Evolutionary conservation across 64 coral and sea anemone genomes (phyloP).

Genomic region (Montipora capricornis): DNA sequence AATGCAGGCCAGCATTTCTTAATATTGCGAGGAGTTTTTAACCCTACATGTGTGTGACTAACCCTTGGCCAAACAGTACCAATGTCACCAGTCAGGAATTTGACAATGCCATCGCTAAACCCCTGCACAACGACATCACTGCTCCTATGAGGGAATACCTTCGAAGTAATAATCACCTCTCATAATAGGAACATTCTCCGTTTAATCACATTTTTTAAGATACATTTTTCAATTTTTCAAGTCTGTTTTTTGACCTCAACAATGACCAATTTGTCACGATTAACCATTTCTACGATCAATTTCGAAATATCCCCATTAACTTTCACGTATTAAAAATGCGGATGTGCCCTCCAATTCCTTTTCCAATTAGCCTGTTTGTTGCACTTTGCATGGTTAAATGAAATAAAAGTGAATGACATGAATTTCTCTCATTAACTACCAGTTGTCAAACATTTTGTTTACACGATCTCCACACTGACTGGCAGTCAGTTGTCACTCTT

Average conservation of each 20-base stretch:
- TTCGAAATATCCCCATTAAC: no score
- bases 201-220: background rate
- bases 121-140: background rate
- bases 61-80: slow-evolving; percentile 5
- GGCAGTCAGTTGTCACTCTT: no score
- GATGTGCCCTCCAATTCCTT: no score
- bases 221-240: background rate
- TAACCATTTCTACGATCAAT: no score
- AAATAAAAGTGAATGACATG: no score
- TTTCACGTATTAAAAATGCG: no score
- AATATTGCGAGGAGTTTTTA: no score
- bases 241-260: background rate
- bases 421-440: background rate
- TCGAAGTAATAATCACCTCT: slow-evolving; percentile 3
- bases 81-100: background rate
- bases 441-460: background rate
- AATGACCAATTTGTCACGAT: no score
- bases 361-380: no score
- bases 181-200: background rate
- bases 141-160: slow-evolving; percentile 12
- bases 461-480: no score
- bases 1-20: no score
- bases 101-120: background rate
- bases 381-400: no score
- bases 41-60: background rate